Conservation (phyloP, 2,797 vertebrate genomes). For the Tokudaia muenninki region DNA sequence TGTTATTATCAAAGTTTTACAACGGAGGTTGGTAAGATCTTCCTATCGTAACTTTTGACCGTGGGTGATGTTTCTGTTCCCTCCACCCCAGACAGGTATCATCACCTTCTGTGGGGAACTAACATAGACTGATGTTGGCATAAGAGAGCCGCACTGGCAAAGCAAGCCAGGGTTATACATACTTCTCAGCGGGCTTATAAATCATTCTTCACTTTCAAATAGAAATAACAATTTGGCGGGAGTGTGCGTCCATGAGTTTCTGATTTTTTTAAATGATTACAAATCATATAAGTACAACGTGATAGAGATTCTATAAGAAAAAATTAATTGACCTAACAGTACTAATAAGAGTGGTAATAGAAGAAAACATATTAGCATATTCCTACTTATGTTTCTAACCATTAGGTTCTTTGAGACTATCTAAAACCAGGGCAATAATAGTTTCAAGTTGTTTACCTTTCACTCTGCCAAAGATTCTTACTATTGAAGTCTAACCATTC, state of each 20-base stretch:
- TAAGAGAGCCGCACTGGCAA: neutral
- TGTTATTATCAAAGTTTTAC: neutral
- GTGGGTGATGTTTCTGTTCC: neutral
- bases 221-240: neutral
- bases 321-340: neutral
- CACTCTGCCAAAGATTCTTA: neutral
- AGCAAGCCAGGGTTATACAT: neutral
- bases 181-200: neutral
- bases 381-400: slow-evolving; percentile 30
- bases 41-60: neutral
- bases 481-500: neutral
- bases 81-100: neutral
- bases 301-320: neutral
- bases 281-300: neutral
- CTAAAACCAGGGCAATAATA: neutral
- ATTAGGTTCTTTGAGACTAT: neutral
- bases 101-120: neutral
- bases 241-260: neutral
- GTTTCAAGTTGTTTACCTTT: neutral
- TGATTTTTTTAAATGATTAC: slow-evolving; percentile 17
- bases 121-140: neutral
- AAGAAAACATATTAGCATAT: neutral
- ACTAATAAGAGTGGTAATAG: neutral
- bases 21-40: neutral
- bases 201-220: neutral